Evolutionary conservation across 2,113 vertebrate genomes (phyloP), one percentile per base, ranked within the genome.

Genomic region (Dicerorhinus sumatrensis): DNA sequence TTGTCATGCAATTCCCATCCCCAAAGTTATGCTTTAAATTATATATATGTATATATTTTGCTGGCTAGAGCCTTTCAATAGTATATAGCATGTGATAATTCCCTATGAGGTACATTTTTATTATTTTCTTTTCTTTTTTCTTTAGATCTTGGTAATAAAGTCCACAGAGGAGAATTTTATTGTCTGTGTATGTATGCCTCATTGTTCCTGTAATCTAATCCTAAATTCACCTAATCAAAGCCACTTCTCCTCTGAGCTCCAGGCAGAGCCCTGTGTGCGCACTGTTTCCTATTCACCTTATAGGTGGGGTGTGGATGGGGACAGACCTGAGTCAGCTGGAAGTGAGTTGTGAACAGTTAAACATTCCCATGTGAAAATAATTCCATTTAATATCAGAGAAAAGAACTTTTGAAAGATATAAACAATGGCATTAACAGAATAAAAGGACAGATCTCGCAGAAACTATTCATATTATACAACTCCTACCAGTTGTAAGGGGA

Each of bases 211-310:
- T 7, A 20, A 25, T 46, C 46, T 18, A 39, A 23, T 21, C 29
- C 21, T 10, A 46, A 60, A 89, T 8, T 46, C 31, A 29, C 51
- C 20, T 63, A 25, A 62, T 69, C 62, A 33, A n/a, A 25, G 70
- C 21, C 5, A n/a, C 51, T 25, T 67, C 6, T 23, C 62, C 46
- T 48, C 20, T 9, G 51, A 70, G 23, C 6, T 21, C 8, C 81
- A 25, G 76, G 36, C 20, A 29, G 1, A n/a, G 54, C 46, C 31
- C n/a, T 2, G 0, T 2, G 2, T 2, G 0, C 2, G 3, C 31
- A 11, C n/a, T 12, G 33, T 51, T 48, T 80, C 31, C 11, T 13
- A 7, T 3, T 51, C 54, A 48, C 20, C 21, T 21, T 29, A 5
- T 20, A 18, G 18, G 70, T 16, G 36, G 3, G 1, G 21, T 14